Base-by-base conservation (phyloP, 2,797 vertebrate genomes). In the Coregonus sp. region DNA sequence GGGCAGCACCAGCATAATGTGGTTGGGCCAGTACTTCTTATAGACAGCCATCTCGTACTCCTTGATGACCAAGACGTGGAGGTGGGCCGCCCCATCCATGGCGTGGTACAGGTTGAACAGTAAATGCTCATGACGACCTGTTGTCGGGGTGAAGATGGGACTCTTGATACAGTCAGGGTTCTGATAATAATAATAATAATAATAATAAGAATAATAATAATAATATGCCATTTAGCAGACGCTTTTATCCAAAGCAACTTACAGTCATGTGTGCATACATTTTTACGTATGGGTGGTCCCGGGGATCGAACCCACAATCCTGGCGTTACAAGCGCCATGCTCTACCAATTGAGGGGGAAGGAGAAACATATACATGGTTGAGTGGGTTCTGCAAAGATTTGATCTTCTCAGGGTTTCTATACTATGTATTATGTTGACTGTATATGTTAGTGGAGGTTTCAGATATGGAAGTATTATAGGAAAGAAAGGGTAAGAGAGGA, bases 1-100 rank as follows among this genome's bases (percentile, higher is more conserved):
- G 4, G 98, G 98, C 76, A 99, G 94, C 50, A 99, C 97, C 80
- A 99, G 93, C 97, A 99, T 98, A 85, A 99, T 97, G 89, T 99
- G 98, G 91, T 99, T 99, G 84, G 98, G 98, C 98, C 98, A 99
- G 87, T 98, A 98, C 80, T 99, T 99, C 88, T 99, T 99, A 81
- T 99, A 99, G 51, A 98, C 96, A 0, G 98, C 96, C 97, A 99
- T 97, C 90, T 99, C 98, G 0, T 97, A 97, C 87, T 99, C 98
- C 89, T 98, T 99, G 85, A 99, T 95, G 20, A 99, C 98, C 82
- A 99, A 89, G 83, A 99, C 96, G 1, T 99, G 98, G 29, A 99
- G 84, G 82, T 99, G 98, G 80, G 94, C 93, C 50, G 97, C 97
- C 25, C 98, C 98, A 3, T 99, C 98, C 97, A 99, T 98, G 2